phyloP scores from a whole-genome alignment of 2,797 vertebrate genomes.

The Rhodeus uyekii region DNA sequence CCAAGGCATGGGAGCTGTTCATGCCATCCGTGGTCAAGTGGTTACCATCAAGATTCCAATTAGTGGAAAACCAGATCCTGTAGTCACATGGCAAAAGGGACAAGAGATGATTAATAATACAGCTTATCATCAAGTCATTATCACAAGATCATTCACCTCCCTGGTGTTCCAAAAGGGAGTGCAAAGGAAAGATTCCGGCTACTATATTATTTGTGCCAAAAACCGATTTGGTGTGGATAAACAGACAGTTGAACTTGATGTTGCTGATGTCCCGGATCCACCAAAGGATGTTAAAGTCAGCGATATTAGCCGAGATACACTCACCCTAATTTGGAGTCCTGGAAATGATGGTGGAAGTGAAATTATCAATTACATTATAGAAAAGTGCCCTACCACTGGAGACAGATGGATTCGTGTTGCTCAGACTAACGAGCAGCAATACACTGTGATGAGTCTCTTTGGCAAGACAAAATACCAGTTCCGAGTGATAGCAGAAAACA shows the following conservation, averaged over 20 bases:
- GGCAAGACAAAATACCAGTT: slow-evolving; percentile 98
- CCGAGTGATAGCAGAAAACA: slow-evolving; percentile 94
- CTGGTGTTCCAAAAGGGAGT: slow-evolving; percentile 96
- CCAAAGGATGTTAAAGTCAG: slow-evolving; percentile 90
- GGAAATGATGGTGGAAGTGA: slow-evolving; percentile 92
- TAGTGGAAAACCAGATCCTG: slow-evolving; percentile 94
- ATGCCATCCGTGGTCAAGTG: slow-evolving; percentile 90
- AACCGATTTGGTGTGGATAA: slow-evolving; percentile 98
- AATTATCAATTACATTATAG: slow-evolving; percentile 90
- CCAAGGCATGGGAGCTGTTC: slow-evolving; percentile 97
- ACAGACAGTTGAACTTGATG: slow-evolving; percentile 96
- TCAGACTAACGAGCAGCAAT: slow-evolving; percentile 87
- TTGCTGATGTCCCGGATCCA: slow-evolving; percentile 94
- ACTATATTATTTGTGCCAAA: slow-evolving; percentile 96
- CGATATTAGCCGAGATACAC: slow-evolving; percentile 89
- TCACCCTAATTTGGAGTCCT: slow-evolving; percentile 92
- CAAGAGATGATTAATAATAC: slow-evolving; percentile 96
- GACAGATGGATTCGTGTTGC: slow-evolving; percentile 97
- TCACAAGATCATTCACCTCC: slow-evolving; percentile 96
- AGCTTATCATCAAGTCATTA: slow-evolving; percentile 93
- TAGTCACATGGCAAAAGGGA: slow-evolving; percentile 97
- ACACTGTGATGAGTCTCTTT: slow-evolving; percentile 92
- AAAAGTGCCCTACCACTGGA: slow-evolving; percentile 93
- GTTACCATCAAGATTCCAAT: slow-evolving; percentile 98
- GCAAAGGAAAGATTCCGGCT: slow-evolving; percentile 92